These are phyloP conservation scores for Pandemis cinnamomeana DNA, from an alignment of 2,888 invertebrate genomes.

Conservation along the genomic window DNA sequence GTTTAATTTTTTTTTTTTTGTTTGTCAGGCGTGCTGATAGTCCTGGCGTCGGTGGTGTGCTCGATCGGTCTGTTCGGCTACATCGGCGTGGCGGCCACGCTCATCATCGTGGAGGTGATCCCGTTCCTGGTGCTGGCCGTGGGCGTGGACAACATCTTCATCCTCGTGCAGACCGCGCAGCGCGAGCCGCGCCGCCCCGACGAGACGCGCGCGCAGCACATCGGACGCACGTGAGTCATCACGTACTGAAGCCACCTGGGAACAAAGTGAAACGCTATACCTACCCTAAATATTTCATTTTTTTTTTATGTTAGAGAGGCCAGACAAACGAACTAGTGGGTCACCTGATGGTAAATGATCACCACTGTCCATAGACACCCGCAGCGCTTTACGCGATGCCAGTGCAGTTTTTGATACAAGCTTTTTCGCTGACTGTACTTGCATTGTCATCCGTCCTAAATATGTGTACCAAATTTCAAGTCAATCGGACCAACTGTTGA, in stretches of 20 bases:
- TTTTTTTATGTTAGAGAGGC: too few relatives aligned
- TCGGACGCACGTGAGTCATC: conserved; percentile 88
- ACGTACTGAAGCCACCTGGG: background rate
- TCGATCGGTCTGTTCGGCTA: conserved; percentile 97
- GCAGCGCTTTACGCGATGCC: too few relatives aligned
- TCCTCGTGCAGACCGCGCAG: conserved; percentile 97
- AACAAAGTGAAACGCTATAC: too few relatives aligned
- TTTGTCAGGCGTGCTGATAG: conserved; percentile 93
- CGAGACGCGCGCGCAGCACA: conserved; percentile 93
- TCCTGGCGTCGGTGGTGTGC: conserved; percentile 95
- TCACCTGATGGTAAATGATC: too few relatives aligned
- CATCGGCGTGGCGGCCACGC: conserved; percentile 94
- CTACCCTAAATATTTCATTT: too few relatives aligned
- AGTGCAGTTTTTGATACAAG: too few relatives aligned
- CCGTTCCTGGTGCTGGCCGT: conserved; percentile 99
- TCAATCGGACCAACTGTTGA: too few relatives aligned
- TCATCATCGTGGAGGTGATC: conserved; percentile 99
- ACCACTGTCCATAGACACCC: too few relatives aligned
- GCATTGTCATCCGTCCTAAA: too few relatives aligned
- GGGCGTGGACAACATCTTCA: conserved; percentile 99
- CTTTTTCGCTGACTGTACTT: too few relatives aligned
- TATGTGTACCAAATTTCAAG: too few relatives aligned
- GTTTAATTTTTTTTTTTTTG: conserved; percentile 81
- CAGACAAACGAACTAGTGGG: too few relatives aligned
- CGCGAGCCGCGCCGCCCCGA: conserved; percentile 89